Evolutionary conservation across 2,888 invertebrate genomes (phyloP).

Genomic region (Orchesella flavescens): DNA sequence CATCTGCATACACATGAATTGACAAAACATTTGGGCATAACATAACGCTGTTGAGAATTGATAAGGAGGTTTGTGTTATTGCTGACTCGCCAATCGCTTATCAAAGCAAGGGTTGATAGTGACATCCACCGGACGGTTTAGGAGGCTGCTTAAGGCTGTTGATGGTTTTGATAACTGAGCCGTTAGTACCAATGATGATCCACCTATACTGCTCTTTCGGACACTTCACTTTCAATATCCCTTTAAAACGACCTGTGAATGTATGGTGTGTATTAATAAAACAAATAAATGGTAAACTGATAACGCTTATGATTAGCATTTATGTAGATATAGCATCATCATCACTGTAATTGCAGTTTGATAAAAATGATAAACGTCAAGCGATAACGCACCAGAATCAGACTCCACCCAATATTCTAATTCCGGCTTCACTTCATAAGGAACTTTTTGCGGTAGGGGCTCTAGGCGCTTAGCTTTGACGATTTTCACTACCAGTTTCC

Average conservation of each 20-base stretch:
- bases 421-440: conserved; percentile 82
- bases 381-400: conserved; percentile 63
- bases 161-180: conserved; percentile 82
- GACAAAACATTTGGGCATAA: no score
- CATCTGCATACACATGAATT: no score
- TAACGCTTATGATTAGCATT: neutral
- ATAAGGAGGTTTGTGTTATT: no score
- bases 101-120: conserved; percentile 72
- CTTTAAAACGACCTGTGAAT: conserved; percentile 76
- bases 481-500: conserved; percentile 82
- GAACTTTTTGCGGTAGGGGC: conserved; percentile 87
- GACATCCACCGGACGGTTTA: conserved; percentile 79
- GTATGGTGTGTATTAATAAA: neutral
- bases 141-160: conserved; percentile 80
- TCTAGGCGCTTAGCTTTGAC: conserved; percentile 90
- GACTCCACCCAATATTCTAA: conserved; percentile 78
- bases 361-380: neutral
- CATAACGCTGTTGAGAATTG: no score
- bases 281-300: neutral
- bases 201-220: conserved; percentile 79
- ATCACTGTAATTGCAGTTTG: no score
- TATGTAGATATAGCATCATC: no score
- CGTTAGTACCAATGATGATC: conserved; percentile 81
- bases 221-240: conserved; percentile 80
- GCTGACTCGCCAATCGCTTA: neutral